Evolutionary conservation across 2,797 vertebrate species (phyloP).

Genomic region (Syncerus caffer): DNA sequence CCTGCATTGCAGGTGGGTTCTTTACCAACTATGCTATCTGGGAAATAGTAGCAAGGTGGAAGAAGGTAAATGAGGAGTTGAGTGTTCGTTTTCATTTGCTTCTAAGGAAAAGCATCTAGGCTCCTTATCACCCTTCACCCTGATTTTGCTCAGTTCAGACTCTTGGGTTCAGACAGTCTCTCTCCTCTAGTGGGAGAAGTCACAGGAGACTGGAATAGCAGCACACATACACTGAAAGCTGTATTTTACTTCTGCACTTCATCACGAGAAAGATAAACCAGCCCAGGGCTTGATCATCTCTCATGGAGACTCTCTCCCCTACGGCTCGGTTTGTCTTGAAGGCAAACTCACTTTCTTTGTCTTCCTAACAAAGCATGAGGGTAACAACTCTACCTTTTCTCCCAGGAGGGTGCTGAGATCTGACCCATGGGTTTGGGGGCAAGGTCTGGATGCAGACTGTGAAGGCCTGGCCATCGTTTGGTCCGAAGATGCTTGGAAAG

Average conservation of each 20-base stretch:
- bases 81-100: neutral
- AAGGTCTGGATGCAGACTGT: neutral
- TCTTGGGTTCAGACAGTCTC: neutral
- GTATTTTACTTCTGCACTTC: neutral
- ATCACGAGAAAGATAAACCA: neutral
- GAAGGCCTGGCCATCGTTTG: neutral
- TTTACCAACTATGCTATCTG: neutral
- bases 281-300: fast-evolving
- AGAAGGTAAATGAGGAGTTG: neutral
- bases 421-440: neutral
- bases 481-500: neutral
- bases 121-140: neutral
- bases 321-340: neutral
- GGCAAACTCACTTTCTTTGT: neutral
- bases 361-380: neutral
- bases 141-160: neutral
- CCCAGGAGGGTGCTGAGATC: too few species aligned
- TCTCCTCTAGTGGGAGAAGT: neutral
- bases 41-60: neutral
- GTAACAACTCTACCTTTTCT: neutral
- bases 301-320: neutral
- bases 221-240: neutral
- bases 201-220: neutral
- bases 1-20: neutral
- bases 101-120: neutral